Evolutionary conservation across 2,888 invertebrate species (phyloP).

Genomic region (Drosophila percnosoma): DNA sequence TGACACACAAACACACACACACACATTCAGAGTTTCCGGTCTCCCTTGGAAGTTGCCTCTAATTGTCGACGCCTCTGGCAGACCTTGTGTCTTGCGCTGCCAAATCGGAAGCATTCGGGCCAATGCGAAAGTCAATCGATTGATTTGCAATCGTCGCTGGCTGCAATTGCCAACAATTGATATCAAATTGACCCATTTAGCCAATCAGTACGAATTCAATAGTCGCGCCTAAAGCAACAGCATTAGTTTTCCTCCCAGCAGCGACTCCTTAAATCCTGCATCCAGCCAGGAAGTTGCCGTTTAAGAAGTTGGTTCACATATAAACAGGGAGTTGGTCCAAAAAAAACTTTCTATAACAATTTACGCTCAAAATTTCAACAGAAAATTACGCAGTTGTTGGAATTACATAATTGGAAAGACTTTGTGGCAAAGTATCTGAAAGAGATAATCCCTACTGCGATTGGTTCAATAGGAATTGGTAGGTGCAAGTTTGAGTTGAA

Average conservation of each 20-base stretch:
- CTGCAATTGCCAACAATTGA: conserved; percentile 55
- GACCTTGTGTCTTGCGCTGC: conserved; percentile 54
- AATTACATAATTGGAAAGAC: conserved; percentile 60
- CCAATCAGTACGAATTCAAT: conserved; percentile 78
- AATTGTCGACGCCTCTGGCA: conserved; percentile 49
- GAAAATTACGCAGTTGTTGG: conserved; percentile 70
- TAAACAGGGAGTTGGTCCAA: conserved; percentile 5
- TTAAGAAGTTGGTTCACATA: conserved; percentile 53
- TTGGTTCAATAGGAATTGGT: conserved; percentile 27
- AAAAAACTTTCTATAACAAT: conserved; percentile 3
- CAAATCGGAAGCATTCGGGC: conserved; percentile 62
- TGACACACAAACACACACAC: background rate
- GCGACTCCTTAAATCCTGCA: conserved; percentile 44
- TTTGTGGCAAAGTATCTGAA: conserved; percentile 3
- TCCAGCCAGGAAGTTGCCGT: conserved; percentile 17
- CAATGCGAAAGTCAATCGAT: conserved; percentile 65
- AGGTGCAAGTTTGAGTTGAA: conserved; percentile 16
- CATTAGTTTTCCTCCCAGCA: conserved; percentile 53
- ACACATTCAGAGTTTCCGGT: background rate
- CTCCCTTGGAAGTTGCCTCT: conserved; percentile 56
- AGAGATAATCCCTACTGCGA: background rate
- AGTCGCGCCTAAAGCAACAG: conserved; percentile 74
- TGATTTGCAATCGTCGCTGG: conserved; percentile 51
- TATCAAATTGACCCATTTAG: conserved; percentile 80
- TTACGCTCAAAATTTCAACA: conserved; percentile 34